Percentiles rank a stretch among this genome's conserved stretches.
phyloP scores from a whole-genome alignment of 1,140 invertebrate species.

The Drosophila prosaltans region DNA sequence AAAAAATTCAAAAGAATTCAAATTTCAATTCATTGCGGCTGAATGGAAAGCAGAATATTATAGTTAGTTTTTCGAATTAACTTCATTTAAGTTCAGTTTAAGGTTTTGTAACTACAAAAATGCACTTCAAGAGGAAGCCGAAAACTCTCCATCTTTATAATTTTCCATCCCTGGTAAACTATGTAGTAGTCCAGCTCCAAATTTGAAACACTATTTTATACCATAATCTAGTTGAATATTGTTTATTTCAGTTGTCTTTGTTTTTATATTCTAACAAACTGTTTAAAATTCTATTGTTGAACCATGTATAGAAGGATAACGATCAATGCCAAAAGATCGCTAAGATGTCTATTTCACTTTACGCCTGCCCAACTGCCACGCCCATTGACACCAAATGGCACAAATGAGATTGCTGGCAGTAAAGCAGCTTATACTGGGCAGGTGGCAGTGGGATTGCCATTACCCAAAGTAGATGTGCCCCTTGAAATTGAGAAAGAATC shows the following conservation, averaged over 20 bases:
- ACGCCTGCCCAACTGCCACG: constrained; percentile 12
- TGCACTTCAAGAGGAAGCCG: too few species aligned
- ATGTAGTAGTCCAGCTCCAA: too few species aligned
- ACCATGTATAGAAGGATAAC: not conserved
- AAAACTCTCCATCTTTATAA: too few species aligned
- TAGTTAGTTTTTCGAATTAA: too few species aligned
- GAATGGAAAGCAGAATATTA: too few species aligned
- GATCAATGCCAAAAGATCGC: not conserved
- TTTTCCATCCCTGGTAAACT: too few species aligned
- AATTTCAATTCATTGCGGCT: too few species aligned
- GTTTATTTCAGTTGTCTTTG: not conserved
- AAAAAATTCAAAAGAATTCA: too few species aligned
- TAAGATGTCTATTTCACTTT: not conserved
- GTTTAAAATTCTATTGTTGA: constrained; percentile 4
- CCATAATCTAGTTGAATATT: not conserved
- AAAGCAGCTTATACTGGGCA: not conserved
- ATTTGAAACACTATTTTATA: too few species aligned
- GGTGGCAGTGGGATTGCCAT: not conserved
- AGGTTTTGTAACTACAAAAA: too few species aligned
- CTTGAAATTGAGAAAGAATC: not conserved
- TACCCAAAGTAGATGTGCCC: not conserved
- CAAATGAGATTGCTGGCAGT: not conserved
- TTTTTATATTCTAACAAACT: constrained; percentile 3
- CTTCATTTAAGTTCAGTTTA: too few species aligned
- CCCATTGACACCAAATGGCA: not conserved